A percentile compares a stretch with the other conserved stretches of the same genome.
These are phyloP conservation scores for Tachypleus tridentatus DNA, from an alignment of 1,140 invertebrate genomes.

Conservation along the genomic window DNA sequence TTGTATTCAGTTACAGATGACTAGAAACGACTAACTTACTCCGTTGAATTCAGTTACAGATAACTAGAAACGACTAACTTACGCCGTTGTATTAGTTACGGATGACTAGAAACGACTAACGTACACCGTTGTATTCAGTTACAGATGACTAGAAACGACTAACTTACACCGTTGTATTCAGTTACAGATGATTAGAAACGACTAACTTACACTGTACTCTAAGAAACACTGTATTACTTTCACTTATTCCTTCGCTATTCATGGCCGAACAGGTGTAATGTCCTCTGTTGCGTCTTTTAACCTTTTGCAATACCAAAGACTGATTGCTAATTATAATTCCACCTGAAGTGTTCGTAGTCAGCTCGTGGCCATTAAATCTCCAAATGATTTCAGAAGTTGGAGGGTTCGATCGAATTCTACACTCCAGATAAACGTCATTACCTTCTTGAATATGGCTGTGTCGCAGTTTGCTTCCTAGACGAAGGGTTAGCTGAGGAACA, in stretches of 20 bases:
- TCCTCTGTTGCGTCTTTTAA: slow-evolving; percentile 23
- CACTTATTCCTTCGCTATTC: slow-evolving; percentile 75
- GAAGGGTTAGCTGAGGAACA: slow-evolving; percentile 66
- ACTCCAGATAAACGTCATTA: slow-evolving; percentile 78
- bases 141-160: too few relatives aligned
- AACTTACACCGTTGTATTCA: too few relatives aligned
- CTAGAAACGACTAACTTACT: too few relatives aligned
- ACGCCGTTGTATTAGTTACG: slow-evolving; percentile 37
- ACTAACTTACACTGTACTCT: slow-evolving; percentile 53
- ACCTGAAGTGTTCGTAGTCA: slow-evolving; percentile 54
- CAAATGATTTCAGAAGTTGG: slow-evolving; percentile 57
- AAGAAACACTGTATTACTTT: slow-evolving; percentile 62
- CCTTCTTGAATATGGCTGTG: slow-evolving; percentile 62
- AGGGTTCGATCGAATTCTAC: slow-evolving; percentile 33
- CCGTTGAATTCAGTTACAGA: too few relatives aligned
- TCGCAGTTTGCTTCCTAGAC: slow-evolving; percentile 66
- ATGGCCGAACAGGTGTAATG: slow-evolving; percentile 71
- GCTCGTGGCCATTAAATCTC: slow-evolving; percentile 60
- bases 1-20: too few relatives aligned
- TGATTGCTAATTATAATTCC: slow-evolving; percentile 66
- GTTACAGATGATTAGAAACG: too few relatives aligned
- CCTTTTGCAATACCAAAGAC: slow-evolving; percentile 34
- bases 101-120: too few relatives aligned
- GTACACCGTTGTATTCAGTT: too few relatives aligned
- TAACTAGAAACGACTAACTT: slow-evolving; percentile 4